A percentile compares a stretch with the other conserved stretches of the same genome.
Evolutionary conservation across 2,888 invertebrate genomes (phyloP).

Genomic region (Cordilura impudica): DNA sequence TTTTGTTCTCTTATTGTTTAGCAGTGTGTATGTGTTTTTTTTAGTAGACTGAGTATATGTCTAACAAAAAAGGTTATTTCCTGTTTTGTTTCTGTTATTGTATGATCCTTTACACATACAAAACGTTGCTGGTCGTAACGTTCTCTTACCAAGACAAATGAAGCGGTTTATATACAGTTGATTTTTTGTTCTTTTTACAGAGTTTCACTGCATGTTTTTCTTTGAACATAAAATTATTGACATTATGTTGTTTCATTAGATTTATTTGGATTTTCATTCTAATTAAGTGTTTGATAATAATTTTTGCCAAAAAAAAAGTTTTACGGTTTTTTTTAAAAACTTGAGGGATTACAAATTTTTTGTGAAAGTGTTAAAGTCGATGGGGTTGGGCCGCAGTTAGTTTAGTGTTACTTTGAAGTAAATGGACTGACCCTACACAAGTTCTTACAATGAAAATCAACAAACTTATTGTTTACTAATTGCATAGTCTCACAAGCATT

Average conservation of each 20-base stretch:
- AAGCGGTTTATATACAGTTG: constrained; percentile 9
- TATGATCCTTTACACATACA: not conserved
- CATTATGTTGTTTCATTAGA: not conserved
- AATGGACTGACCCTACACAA: too few species aligned
- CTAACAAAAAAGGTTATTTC: constrained; percentile 49
- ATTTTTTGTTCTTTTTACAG: not conserved
- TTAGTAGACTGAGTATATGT: constrained; percentile 1
- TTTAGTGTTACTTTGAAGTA: too few species aligned
- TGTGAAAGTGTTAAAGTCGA: not conserved
- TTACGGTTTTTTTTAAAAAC: not conserved
- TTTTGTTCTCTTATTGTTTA: not conserved
- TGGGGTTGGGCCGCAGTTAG: too few species aligned
- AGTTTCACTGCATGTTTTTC: not conserved
- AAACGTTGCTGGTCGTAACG: constrained; percentile 4
- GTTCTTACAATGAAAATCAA: too few species aligned
- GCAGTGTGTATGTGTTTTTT: not conserved
- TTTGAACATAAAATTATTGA: constrained; percentile 16
- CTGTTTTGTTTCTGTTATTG: constrained; percentile 26
- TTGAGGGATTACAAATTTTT: not conserved
- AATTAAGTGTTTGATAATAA: constrained; percentile 10
- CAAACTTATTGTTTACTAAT: too few species aligned
- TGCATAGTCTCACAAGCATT: too few species aligned
- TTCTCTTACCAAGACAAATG: constrained; percentile 33
- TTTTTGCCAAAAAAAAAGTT: not conserved
- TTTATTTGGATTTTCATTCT: constrained; percentile 21